Percentiles rank a stretch among this genome's conserved stretches.
These are phyloP conservation scores for Stercorarius parasiticus DNA, from an alignment of 2,113 vertebrate species.

Conservation along the genomic window DNA sequence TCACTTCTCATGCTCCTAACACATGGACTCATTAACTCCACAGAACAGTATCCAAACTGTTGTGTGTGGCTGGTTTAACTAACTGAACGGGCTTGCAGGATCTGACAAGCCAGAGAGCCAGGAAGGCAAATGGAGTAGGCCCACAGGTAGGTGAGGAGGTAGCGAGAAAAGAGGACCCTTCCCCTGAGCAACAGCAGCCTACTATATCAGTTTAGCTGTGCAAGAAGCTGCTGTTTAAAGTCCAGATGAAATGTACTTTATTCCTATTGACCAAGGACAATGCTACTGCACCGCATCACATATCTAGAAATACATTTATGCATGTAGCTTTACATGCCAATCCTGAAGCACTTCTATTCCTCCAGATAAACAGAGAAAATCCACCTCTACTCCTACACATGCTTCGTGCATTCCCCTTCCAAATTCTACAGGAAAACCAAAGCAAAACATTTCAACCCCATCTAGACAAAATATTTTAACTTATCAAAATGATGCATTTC, in stretches of 20 bases:
- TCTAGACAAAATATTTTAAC: not conserved
- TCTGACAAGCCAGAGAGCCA: not conserved
- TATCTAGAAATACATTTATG: not conserved
- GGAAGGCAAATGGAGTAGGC: not conserved
- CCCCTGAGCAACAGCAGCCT: not conserved
- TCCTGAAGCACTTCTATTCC: not conserved
- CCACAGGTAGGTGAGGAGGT: fast-evolving
- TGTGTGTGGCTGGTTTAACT: not conserved
- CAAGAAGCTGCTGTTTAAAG: not conserved
- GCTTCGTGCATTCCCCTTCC: not conserved
- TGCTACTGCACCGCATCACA: not conserved
- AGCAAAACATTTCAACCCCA: not conserved
- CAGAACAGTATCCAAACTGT: not conserved
- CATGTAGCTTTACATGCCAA: not conserved
- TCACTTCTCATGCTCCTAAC: not conserved
- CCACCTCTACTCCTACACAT: not conserved
- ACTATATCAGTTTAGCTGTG: not conserved
- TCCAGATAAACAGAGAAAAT: not conserved
- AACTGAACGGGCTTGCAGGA: not conserved
- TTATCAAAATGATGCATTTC: not conserved
- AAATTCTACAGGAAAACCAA: not conserved
- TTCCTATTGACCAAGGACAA: not conserved
- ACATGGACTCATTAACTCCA: not conserved
- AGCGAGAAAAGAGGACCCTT: not conserved
- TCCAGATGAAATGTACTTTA: not conserved